Conservation (phyloP, 2,888 invertebrate species). For the Tiliacea citrago region DNA sequence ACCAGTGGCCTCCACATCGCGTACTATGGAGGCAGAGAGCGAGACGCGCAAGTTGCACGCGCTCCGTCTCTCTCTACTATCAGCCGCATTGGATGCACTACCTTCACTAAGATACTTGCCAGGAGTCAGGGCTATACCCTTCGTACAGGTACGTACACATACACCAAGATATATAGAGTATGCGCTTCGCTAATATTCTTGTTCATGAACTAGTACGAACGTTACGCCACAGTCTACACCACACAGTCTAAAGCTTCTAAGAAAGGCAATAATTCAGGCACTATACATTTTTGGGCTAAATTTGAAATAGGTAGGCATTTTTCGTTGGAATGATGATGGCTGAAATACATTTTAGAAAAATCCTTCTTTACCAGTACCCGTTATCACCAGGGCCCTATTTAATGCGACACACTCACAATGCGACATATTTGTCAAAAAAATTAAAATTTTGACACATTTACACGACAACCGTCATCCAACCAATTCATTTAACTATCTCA, state of each 20-base stretch:
- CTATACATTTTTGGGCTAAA: neutral
- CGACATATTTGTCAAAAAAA: no score
- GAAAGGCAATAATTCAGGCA: neutral
- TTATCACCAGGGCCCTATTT: neutral
- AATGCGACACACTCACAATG: no score
- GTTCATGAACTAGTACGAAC: neutral
- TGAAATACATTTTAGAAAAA: no score
- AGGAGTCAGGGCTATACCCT: slow-evolving; percentile 97
- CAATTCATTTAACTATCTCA: neutral
- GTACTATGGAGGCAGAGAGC: slow-evolving; percentile 82
- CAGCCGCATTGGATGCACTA: slow-evolving; percentile 94
- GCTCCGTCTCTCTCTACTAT: slow-evolving; percentile 93
- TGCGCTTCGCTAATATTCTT: neutral
- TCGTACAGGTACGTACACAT: slow-evolving; percentile 93
- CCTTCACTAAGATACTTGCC: slow-evolving; percentile 92
- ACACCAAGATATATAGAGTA: neutral
- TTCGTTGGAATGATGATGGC: neutral
- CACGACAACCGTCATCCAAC: neutral
- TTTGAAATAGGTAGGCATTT: neutral
- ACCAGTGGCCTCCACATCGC: slow-evolving; percentile 80
- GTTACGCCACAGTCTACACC: no score
- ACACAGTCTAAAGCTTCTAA: neutral
- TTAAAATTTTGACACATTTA: no score
- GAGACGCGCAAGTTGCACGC: slow-evolving; percentile 92
- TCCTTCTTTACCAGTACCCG: neutral